Percentiles rank a stretch among this genome's conserved stretches.
Evolutionary conservation across 2,113 vertebrate species (phyloP).

Genomic region (Hemichromis elongatus): DNA sequence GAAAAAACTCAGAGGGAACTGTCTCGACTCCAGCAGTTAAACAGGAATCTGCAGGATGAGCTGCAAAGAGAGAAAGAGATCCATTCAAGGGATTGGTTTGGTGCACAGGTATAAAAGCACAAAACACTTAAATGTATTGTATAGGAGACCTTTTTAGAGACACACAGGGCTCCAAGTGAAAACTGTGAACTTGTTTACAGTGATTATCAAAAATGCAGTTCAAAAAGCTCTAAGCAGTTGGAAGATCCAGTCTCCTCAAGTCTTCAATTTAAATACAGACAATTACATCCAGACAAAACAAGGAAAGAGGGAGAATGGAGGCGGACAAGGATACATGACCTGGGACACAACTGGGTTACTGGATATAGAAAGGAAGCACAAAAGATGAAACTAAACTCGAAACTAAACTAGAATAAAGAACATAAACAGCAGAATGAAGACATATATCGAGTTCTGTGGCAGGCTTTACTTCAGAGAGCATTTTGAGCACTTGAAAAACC

Average conservation of each 20-base stretch:
- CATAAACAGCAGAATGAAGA: not conserved
- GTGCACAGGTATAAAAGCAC: slow-evolving; percentile 71
- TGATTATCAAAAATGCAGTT: no score
- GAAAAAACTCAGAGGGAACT: slow-evolving; percentile 85
- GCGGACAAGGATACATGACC: not conserved
- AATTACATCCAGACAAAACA: no score
- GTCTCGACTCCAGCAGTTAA: slow-evolving; percentile 81
- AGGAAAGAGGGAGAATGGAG: not conserved
- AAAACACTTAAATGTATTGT: not conserved
- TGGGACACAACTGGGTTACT: not conserved
- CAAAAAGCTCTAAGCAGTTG: no score
- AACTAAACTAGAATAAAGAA: not conserved
- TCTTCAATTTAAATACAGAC: no score
- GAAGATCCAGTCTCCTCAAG: no score
- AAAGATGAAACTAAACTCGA: not conserved
- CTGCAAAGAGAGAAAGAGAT: slow-evolving; percentile 79
- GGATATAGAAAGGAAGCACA: not conserved
- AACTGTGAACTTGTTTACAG: no score
- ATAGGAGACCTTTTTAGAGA: no score
- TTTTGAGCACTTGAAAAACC: not conserved
- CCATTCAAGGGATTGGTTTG: slow-evolving; percentile 74
- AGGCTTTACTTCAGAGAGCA: not conserved
- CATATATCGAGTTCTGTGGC: not conserved
- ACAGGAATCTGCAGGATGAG: slow-evolving; percentile 81
- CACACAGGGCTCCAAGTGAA: no score